Evolutionary conservation across 1,140 invertebrate genomes (phyloP), one percentile per base, ranked within the genome.

Genomic region (Aradophagus sp.): DNA sequence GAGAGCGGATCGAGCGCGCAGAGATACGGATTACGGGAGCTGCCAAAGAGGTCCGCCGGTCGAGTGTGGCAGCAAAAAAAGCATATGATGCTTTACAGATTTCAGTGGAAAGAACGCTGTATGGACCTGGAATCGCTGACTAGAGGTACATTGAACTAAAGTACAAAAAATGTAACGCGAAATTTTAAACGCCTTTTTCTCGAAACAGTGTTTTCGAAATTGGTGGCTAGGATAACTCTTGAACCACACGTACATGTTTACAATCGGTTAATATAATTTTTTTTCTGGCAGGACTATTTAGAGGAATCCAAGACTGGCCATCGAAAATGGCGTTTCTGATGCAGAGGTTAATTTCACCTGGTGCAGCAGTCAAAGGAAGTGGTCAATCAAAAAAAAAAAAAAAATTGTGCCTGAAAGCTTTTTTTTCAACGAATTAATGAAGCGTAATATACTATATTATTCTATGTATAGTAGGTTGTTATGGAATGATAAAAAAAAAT

Each of bases 41-140:
- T 10, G 47, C 47, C 16, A 38, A 52, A 39, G n/a, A 27, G 20
- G 47, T 23, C 47, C 20, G 47, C n/a, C 31, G 19, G 15, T 23
- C 32, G 13, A 23, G 12, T n/a, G 29, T 52, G 47, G 27, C 27
- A 29, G 15, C 7, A 44, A 44, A 44, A 11, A 44, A 29, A 7
- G 31, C 17, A 4, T 14, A 44, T 16, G 27, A 44, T 44, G 41
- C 20, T 5, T 12, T 42, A 14, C 26, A 31, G 7, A 6, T 31
- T 14, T 31, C 29, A 23, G 14, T 44, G 19, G 27, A 44, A 17
- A 27, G 41, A 31, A 29, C 31, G 14, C 26, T 44, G 8, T 31
- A 31, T 44, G 23, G 26, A 4, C 41, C 41, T 31, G 26, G 14
- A 27, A 26, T 41, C 19, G 38, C 19, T 26, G 38, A 41, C 36